Percentiles rank a stretch among this genome's conserved stretches.
Evolutionary conservation across 2,888 invertebrate species (phyloP).

Genomic region (Tenthredo notha): DNA sequence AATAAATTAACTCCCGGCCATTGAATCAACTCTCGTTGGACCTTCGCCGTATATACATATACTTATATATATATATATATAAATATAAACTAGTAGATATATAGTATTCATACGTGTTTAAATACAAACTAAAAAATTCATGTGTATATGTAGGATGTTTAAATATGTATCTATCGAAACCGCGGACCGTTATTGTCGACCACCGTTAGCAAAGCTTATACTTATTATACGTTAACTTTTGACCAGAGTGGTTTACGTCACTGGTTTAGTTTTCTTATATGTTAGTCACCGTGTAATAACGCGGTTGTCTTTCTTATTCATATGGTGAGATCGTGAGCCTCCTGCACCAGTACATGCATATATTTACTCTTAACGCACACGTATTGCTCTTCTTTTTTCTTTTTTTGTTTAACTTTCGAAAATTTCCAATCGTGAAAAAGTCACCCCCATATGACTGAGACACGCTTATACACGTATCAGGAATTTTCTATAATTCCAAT

Average conservation of each 20-base stretch:
- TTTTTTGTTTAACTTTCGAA: not conserved
- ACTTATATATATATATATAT: not conserved
- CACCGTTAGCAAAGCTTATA: slow-evolving; percentile 15
- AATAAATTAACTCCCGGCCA: slow-evolving; percentile 18
- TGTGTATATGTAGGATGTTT: not conserved
- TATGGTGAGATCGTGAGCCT: not conserved
- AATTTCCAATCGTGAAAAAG: not conserved
- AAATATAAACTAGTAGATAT: not conserved
- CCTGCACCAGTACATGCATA: too few species aligned
- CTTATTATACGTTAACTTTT: not conserved
- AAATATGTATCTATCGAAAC: slow-evolving; percentile 7
- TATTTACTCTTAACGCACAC: too few species aligned
- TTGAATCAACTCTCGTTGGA: slow-evolving; percentile 29
- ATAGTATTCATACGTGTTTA: not conserved
- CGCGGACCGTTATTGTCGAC: slow-evolving; percentile 11
- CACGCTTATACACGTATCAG: not conserved
- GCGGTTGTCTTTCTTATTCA: not conserved
- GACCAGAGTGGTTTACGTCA: not conserved
- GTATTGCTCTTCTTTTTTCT: too few species aligned
- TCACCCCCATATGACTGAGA: too few species aligned
- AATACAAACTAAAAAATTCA: not conserved
- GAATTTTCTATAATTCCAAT: too few species aligned
- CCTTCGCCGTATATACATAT: not conserved
- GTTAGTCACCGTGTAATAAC: not conserved
- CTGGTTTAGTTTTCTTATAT: not conserved